Evolutionary conservation across 2,888 invertebrate genomes (phyloP), one percentile per base, ranked within the genome.

Genomic region (Notocelia uddmanniana): DNA sequence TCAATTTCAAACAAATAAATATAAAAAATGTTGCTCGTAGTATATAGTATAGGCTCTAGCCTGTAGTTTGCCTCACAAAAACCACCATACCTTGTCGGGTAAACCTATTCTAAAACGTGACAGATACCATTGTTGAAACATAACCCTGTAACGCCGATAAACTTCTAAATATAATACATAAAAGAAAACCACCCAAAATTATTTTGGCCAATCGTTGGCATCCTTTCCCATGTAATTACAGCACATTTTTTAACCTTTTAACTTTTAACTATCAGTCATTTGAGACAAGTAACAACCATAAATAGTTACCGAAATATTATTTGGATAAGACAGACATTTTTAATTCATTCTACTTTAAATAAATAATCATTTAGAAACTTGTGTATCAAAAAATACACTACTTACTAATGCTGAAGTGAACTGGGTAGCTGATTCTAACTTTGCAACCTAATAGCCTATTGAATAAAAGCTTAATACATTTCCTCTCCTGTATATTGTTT

Each of bases 131-230:
- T 52, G 66, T 37, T n/a, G 52, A 54, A 67, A 59, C 54, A 48
- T 67, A 67, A 67, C 71, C 71, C 71, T 71, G 66, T 71, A 71
- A 54, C 45, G 54, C 71, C 71, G 66, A 59, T 70, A 58, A 41
- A 50, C 21, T 66, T 55, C 62, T 67, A 62, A 64, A 64, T 54
- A 50, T 23, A 37, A 34, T 59, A 69, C 41, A 60, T 23, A 60
- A 34, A 31, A 5, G 54, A 68, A 55, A 19, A 71, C 60, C 31
- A 45, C 62, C 52, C 58, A 34, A 48, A 62, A 72, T 19, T 11
- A 52, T 50, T 59, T 67, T 67, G 54, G 45, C 66, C 71, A 60
- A 59, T 52, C 10, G 23, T 71, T 71, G 71, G 66, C 71, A 67
- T 57, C 45, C 45, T 21, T 45, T 71, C 66, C 71, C 64, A 41